A percentile compares a stretch with the other conserved stretches of the same genome.
phyloP scores from a whole-genome alignment of 2,113 vertebrate genomes.

The Pampusana beccarii region DNA sequence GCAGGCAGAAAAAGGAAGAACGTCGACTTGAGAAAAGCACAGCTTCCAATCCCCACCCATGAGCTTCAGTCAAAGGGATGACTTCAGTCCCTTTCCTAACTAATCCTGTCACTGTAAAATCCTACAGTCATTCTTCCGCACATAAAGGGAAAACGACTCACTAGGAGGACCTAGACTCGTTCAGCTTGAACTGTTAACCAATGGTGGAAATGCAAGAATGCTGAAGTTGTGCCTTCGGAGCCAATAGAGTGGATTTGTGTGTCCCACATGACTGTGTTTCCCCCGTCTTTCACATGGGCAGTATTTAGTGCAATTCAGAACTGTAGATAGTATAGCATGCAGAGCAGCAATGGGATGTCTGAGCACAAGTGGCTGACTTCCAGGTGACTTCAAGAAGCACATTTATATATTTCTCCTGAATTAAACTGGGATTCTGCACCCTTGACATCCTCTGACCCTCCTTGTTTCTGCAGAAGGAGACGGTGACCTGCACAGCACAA shows the following conservation, averaged over 20 bases:
- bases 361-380: constrained; percentile 68
- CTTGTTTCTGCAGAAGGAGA: not conserved
- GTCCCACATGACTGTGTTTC: constrained; percentile 85
- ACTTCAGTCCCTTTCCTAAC: constrained; percentile 72
- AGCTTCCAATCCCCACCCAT: constrained; percentile 68
- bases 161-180: constrained; percentile 75
- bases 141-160: constrained; percentile 74
- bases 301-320: constrained; percentile 83
- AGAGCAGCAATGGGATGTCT: constrained; percentile 78
- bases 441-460: constrained; percentile 16
- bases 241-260: constrained; percentile 81
- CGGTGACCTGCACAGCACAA: constrained; percentile 2
- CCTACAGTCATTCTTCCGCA: constrained; percentile 85
- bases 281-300: constrained; percentile 81
- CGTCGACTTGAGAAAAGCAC: constrained; percentile 53
- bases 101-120: constrained; percentile 78
- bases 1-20: constrained; percentile 54
- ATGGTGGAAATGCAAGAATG: constrained; percentile 82
- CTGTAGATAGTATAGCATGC: constrained; percentile 81
- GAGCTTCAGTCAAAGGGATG: constrained; percentile 66
- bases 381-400: constrained; percentile 57
- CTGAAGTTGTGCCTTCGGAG: constrained; percentile 75
- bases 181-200: constrained; percentile 81
- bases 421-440: constrained; percentile 64
- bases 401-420: constrained; percentile 30